These are phyloP conservation scores for Donacobius atricapilla DNA, from an alignment of 2,113 vertebrate genomes.

Conservation along the genomic window DNA sequence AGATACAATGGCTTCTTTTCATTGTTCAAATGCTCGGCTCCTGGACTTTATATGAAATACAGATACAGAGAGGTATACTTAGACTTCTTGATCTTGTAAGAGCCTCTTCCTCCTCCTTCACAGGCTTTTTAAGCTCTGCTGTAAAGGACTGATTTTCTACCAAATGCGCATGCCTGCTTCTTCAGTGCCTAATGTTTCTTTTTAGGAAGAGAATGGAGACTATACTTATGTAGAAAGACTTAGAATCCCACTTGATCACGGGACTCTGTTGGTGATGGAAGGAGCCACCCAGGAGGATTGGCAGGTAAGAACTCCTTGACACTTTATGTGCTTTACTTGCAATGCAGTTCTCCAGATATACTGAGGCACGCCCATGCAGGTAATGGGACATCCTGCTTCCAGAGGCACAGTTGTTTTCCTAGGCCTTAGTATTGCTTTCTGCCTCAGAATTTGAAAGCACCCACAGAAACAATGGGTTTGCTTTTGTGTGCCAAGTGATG, in stretches of 20 bases:
- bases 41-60: not conserved
- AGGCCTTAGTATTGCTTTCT: not conserved
- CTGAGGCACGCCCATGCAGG: not conserved
- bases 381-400: not conserved
- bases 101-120: not conserved
- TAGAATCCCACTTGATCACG: conserved; percentile 84
- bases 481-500: not conserved
- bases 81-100: not conserved
- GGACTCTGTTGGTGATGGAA: conserved; percentile 93
- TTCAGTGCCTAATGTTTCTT: not conserved
- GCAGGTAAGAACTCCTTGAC: conserved; percentile 78
- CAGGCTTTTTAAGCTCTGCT: not conserved
- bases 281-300: conserved; percentile 92
- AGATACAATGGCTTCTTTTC: not conserved
- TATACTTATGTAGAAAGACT: conserved; percentile 84
- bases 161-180: not conserved
- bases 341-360: not conserved
- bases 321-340: not conserved
- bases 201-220: conserved; percentile 87
- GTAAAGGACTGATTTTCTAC: not conserved
- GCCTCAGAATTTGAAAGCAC: not conserved
- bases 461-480: not conserved
- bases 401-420: not conserved
- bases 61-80: not conserved
- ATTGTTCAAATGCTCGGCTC: fast-evolving